Conservation (phyloP, 2,888 invertebrate species). For the Epistrophe grossulariae region DNA sequence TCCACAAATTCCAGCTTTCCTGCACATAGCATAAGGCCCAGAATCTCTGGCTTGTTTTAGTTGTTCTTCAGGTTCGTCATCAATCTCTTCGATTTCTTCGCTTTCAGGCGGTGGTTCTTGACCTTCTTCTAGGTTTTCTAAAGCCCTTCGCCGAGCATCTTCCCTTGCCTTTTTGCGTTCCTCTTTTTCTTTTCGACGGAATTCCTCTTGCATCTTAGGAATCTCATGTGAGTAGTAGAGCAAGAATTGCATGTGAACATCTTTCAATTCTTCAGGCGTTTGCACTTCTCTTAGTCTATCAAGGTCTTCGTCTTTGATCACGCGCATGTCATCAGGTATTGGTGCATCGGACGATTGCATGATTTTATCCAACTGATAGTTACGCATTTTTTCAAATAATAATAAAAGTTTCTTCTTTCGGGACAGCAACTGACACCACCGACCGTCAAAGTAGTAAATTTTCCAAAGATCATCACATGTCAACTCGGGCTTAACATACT, state of each 20-base stretch:
- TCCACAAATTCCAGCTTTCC: slow-evolving; percentile 92
- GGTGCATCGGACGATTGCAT: slow-evolving; percentile 93
- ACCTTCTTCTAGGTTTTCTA: slow-evolving; percentile 78
- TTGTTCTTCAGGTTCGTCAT: slow-evolving; percentile 86
- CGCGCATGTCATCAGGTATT: slow-evolving; percentile 91
- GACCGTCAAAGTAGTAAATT: slow-evolving; percentile 97
- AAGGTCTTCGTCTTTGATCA: slow-evolving; percentile 94
- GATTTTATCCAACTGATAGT: slow-evolving; percentile 93
- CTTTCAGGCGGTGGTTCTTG: slow-evolving; percentile 84
- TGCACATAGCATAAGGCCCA: slow-evolving; percentile 95
- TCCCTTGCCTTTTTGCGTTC: slow-evolving; percentile 85
- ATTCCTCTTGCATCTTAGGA: slow-evolving; percentile 92
- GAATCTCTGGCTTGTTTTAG: slow-evolving; percentile 94
- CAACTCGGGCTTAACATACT: slow-evolving; percentile 97
- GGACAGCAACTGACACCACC: slow-evolving; percentile 95
- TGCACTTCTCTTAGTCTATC: slow-evolving; percentile 91
- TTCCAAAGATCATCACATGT: slow-evolving; percentile 98
- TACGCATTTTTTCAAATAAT: slow-evolving; percentile 95
- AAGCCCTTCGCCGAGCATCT: slow-evolving; percentile 77
- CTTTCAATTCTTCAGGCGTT: slow-evolving; percentile 95
- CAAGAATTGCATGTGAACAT: slow-evolving; percentile 96
- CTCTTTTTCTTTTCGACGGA: slow-evolving; percentile 88
- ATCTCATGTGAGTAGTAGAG: slow-evolving; percentile 95
- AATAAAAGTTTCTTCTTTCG: slow-evolving; percentile 92
- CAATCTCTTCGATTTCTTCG: slow-evolving; percentile 87